Evolutionary conservation across 2,113 vertebrate genomes (phyloP).

Genomic region (Scortum barcoo): DNA sequence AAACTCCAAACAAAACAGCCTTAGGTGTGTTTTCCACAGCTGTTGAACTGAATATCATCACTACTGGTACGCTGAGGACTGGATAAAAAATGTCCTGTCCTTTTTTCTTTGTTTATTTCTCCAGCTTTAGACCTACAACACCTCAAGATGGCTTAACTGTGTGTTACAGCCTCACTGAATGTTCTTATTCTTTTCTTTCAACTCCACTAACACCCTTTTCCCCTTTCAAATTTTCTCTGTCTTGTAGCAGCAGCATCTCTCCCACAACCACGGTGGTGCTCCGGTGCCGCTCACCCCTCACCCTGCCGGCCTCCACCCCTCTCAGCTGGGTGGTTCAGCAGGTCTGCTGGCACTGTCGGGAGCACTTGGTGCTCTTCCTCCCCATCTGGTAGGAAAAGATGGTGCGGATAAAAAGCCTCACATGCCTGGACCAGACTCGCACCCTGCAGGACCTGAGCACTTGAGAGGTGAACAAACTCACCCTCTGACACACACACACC

Average conservation of each 20-base stretch:
- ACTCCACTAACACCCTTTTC: neutral
- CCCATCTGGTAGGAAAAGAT: slow-evolving; percentile 94
- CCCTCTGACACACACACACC: slow-evolving; percentile 2
- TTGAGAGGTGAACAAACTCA: slow-evolving; percentile 93
- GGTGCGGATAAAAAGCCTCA: slow-evolving; percentile 92
- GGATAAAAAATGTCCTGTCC: neutral
- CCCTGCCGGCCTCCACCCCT: slow-evolving; percentile 93
- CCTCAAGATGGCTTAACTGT: neutral
- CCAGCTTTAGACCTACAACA: neutral
- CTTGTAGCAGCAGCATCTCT: slow-evolving; percentile 91
- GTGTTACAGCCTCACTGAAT: neutral
- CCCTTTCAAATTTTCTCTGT: neutral
- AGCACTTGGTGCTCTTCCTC: slow-evolving; percentile 90
- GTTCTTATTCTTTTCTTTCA: neutral
- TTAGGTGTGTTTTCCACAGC: neutral
- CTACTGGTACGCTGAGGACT: neutral
- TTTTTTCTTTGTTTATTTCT: neutral
- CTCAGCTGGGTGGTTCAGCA: slow-evolving; percentile 92
- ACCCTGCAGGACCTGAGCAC: slow-evolving; percentile 88
- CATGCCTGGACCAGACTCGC: slow-evolving; percentile 75
- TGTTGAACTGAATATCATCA: neutral
- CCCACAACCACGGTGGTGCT: slow-evolving; percentile 91
- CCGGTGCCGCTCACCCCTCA: slow-evolving; percentile 95
- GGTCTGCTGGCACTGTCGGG: slow-evolving; percentile 95
- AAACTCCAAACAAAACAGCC: neutral